Conservation (phyloP, 2,797 vertebrate species). For the Syndactyla subalaris region DNA sequence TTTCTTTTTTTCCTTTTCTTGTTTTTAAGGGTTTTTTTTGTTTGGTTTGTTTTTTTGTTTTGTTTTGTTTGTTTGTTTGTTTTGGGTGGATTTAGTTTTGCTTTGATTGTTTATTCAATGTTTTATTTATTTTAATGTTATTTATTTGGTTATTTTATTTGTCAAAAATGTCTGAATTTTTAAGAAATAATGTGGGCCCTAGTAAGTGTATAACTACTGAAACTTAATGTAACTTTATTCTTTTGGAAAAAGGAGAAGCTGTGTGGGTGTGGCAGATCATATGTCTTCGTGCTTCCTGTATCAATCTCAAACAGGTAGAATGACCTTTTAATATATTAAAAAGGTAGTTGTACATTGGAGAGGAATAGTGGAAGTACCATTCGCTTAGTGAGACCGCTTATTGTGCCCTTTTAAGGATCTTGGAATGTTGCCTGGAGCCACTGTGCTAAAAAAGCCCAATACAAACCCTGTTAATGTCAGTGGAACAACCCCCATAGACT, state of each 20-base stretch:
- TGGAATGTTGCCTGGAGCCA: neutral
- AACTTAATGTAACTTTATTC: neutral
- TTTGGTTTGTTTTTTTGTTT: neutral
- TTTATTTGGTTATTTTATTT: neutral
- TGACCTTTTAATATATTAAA: neutral
- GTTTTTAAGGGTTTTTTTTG: too few species aligned
- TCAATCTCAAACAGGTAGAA: neutral
- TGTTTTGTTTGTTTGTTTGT: neutral
- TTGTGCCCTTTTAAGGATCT: neutral
- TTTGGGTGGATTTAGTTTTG: neutral
- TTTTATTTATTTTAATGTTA: too few species aligned
- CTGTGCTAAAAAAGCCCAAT: neutral
- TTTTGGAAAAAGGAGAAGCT: neutral
- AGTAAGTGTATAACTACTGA: neutral
- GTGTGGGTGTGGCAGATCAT: neutral
- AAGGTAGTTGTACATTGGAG: neutral
- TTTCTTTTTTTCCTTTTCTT: neutral
- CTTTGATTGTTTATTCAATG: neutral
- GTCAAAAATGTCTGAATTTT: neutral
- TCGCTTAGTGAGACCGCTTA: neutral
- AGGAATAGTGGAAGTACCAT: neutral
- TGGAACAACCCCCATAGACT: neutral
- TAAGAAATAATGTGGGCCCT: neutral
- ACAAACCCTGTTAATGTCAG: neutral
- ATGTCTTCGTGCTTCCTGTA: neutral